These are phyloP conservation scores for Ceyx melanurus DNA, from an alignment of 2,113 vertebrate species.

Conservation along the genomic window DNA sequence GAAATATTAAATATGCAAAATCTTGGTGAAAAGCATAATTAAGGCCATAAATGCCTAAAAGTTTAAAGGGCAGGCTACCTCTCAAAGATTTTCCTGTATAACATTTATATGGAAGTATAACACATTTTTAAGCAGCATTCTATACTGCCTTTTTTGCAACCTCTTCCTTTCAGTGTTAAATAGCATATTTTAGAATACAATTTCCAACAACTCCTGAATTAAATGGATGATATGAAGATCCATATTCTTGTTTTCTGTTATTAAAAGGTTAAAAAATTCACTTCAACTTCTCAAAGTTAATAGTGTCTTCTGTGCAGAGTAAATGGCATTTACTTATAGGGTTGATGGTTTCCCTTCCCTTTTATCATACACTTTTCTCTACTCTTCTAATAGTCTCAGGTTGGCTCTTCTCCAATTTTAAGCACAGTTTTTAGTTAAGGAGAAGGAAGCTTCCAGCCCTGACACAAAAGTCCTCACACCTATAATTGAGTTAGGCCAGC, in stretches of 20 bases:
- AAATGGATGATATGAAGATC: neutral
- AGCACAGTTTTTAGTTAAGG: neutral
- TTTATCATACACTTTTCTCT: neutral
- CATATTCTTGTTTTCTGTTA: neutral
- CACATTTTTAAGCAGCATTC: slow-evolving; percentile 15
- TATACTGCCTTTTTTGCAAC: neutral
- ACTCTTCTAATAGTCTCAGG: neutral
- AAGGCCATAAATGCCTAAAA: slow-evolving; percentile 67
- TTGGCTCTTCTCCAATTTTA: neutral
- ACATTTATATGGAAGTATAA: slow-evolving; percentile 18
- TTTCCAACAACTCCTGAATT: neutral
- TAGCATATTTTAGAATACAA: neutral
- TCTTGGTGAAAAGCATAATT: slow-evolving; percentile 79
- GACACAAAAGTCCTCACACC: neutral
- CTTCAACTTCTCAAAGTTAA: neutral
- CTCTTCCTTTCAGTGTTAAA: neutral
- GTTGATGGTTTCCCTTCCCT: neutral
- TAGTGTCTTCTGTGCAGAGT: neutral
- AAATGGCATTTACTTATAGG: neutral
- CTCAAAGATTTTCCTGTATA: slow-evolving; percentile 39
- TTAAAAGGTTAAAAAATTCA: neutral
- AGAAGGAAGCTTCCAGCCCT: slow-evolving; percentile 3
- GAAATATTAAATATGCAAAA: slow-evolving; percentile 80
- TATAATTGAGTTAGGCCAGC: slow-evolving; percentile 4
- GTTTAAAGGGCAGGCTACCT: slow-evolving; percentile 68